A percentile compares a stretch with the other conserved stretches of the same genome.
These are phyloP conservation scores for Eupithecia dodoneata DNA, from an alignment of 2,888 invertebrate species.

Conservation along the genomic window DNA sequence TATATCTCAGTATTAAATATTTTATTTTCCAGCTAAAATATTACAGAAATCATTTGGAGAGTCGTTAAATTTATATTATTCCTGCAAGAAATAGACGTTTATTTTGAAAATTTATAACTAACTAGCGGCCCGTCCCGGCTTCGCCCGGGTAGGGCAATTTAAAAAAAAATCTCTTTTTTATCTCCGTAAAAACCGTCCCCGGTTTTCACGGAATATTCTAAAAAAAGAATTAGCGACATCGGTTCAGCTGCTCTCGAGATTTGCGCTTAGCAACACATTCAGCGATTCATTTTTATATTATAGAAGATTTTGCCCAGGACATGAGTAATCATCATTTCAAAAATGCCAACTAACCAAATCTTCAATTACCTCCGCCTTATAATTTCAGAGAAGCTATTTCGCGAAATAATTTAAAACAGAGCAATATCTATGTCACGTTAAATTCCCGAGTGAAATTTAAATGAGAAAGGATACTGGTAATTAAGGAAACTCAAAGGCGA, in stretches of 20 bases:
- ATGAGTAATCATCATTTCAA: neutral
- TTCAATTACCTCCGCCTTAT: neutral
- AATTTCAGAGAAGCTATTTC: neutral
- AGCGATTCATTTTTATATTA: too few relatives aligned
- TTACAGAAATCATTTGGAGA: neutral
- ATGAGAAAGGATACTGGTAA: constrained; percentile 65
- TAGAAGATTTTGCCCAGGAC: too few relatives aligned
- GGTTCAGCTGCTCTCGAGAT: too few relatives aligned
- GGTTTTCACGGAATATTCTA: too few relatives aligned
- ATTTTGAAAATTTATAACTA: too few relatives aligned
- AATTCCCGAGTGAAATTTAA: constrained; percentile 58
- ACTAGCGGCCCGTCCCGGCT: too few relatives aligned
- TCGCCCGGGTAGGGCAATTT: too few relatives aligned
- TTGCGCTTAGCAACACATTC: too few relatives aligned
- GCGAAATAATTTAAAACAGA: constrained; percentile 8
- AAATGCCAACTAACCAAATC: neutral
- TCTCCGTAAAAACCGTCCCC: too few relatives aligned
- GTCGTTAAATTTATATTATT: neutral
- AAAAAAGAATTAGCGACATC: too few relatives aligned
- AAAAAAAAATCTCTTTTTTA: too few relatives aligned
- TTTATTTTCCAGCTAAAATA: neutral
- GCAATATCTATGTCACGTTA: constrained; percentile 22
- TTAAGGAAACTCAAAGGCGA: constrained; percentile 62
- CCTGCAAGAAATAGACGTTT: neutral
- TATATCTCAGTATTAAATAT: too few relatives aligned